A percentile compares a stretch with the other conserved stretches of the same genome.
These are phyloP conservation scores for Phaenicophaeus curvirostris DNA, from an alignment of 2,797 vertebrate species.

Conservation along the genomic window DNA sequence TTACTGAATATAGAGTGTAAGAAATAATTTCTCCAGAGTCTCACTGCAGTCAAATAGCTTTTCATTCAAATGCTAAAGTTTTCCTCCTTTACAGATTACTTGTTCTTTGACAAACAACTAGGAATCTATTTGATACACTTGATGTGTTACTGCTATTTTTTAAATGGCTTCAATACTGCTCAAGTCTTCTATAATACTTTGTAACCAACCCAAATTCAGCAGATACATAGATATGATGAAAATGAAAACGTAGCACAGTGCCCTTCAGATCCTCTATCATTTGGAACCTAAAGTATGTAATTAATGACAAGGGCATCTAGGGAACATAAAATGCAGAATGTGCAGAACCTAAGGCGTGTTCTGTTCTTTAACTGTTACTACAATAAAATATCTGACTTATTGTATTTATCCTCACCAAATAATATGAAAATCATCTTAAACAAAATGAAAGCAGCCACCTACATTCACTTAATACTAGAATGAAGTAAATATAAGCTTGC, in stretches of 20 bases:
- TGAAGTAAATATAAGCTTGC: neutral
- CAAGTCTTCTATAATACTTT: neutral
- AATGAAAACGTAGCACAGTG: neutral
- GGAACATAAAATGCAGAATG: neutral
- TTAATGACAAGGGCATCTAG: constrained; percentile 27
- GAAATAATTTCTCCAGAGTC: neutral
- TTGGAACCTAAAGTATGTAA: neutral
- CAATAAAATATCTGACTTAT: neutral
- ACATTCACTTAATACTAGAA: neutral
- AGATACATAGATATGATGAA: neutral
- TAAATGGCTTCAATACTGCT: neutral
- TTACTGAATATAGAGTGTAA: neutral
- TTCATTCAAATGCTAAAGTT: neutral
- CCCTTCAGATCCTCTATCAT: neutral
- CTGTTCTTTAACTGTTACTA: neutral
- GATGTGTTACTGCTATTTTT: neutral
- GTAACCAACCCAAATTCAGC: neutral
- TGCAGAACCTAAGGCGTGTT: neutral
- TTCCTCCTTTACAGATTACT: neutral
- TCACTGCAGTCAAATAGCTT: neutral
- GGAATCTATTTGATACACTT: neutral
- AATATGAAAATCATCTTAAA: neutral
- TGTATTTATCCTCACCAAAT: neutral
- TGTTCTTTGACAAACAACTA: neutral
- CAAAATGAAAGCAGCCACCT: neutral